Evolutionary conservation across 1,140 invertebrate genomes (phyloP).

Genomic region (Drosophila baimaii): DNA sequence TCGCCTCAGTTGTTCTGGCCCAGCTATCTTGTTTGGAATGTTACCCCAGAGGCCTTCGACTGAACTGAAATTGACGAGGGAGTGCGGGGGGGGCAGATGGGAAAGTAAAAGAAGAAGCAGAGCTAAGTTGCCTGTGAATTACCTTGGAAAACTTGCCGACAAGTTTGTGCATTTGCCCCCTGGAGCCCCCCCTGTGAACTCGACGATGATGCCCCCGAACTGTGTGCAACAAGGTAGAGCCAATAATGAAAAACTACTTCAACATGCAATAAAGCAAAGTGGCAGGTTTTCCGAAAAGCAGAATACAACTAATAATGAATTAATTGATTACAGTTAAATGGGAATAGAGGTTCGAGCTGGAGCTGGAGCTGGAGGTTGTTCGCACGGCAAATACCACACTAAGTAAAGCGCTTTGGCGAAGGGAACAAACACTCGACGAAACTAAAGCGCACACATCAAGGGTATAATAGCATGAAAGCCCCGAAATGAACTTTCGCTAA

Average conservation of each 20-base stretch:
- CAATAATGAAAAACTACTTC: slow-evolving; percentile 76
- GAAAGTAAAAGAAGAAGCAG: slow-evolving; percentile 24
- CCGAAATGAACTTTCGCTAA: slow-evolving; percentile 46
- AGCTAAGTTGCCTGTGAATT: slow-evolving; percentile 63
- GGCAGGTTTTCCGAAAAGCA: slow-evolving; percentile 69
- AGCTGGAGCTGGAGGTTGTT: slow-evolving; percentile 11
- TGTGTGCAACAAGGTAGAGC: slow-evolving; percentile 66
- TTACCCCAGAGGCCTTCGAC: slow-evolving; percentile 63
- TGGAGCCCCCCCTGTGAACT: slow-evolving; percentile 20
- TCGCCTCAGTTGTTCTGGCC: slow-evolving; percentile 58
- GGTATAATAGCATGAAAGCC: slow-evolving; percentile 50
- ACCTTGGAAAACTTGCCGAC: slow-evolving; percentile 70
- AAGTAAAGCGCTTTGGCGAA: slow-evolving; percentile 35
- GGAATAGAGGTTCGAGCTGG: slow-evolving; percentile 17
- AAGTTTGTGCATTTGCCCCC: slow-evolving; percentile 62
- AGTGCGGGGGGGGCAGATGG: slow-evolving; percentile 5
- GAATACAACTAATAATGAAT: slow-evolving; percentile 79
- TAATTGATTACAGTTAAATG: slow-evolving; percentile 82
- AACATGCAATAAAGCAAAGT: slow-evolving; percentile 81
- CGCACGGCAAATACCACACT: slow-evolving; percentile 33
- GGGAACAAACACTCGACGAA: slow-evolving; percentile 13
- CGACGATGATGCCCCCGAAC: slow-evolving; percentile 14
- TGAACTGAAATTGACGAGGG: slow-evolving; percentile 44
- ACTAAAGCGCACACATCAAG: slow-evolving; percentile 53
- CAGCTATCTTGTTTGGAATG: slow-evolving; percentile 68